A percentile compares a stretch with the other conserved stretches of the same genome.
Conservation (phyloP, 2,888 invertebrate genomes). For the Eupithecia centaureata region DNA sequence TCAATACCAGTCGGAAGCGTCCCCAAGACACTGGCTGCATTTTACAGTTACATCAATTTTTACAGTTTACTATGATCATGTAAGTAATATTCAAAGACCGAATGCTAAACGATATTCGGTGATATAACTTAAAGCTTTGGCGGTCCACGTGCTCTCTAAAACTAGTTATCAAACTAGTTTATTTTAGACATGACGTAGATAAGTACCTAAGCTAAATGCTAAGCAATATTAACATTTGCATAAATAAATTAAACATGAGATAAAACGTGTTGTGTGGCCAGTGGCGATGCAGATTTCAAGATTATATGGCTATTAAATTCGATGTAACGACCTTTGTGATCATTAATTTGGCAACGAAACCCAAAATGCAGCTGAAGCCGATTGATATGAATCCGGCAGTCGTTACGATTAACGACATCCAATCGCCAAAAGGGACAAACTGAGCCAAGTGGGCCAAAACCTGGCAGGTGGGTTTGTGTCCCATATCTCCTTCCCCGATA, state of each 20-base stretch:
- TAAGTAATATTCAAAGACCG: background rate
- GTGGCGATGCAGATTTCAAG: background rate
- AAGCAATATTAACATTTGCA: background rate
- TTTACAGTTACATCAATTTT: too few species aligned
- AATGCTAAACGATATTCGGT: background rate
- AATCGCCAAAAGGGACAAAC: background rate
- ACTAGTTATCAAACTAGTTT: background rate
- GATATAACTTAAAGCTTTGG: background rate
- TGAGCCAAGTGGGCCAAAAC: background rate
- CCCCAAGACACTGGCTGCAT: too few species aligned
- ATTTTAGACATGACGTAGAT: background rate
- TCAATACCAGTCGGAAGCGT: too few species aligned
- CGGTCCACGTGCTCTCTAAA: background rate
- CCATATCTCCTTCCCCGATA: background rate
- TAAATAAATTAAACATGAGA: background rate
- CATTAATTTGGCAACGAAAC: slow-evolving; percentile 19
- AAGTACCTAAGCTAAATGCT: background rate
- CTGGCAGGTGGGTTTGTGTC: background rate
- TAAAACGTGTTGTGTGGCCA: background rate
- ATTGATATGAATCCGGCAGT: slow-evolving; percentile 6
- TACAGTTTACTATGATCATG: too few species aligned
- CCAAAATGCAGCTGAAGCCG: background rate
- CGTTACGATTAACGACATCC: slow-evolving; percentile 1
- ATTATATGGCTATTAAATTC: background rate
- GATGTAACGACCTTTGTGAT: slow-evolving; percentile 7